These are phyloP conservation scores for Simalia tracyae DNA, from an alignment of 2,797 vertebrate genomes.

Conservation along the genomic window DNA sequence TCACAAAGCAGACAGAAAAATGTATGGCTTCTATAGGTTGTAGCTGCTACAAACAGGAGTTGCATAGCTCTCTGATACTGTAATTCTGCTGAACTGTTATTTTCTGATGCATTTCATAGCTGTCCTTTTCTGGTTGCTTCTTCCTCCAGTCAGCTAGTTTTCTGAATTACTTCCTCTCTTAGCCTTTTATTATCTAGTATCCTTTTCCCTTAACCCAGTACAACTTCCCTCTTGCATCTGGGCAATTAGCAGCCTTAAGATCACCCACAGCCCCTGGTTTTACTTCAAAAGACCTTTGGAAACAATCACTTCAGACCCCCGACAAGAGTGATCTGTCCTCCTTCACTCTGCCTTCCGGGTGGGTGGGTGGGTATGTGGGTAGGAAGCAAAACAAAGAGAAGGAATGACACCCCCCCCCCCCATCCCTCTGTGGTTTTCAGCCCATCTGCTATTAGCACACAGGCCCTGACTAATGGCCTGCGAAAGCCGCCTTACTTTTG, in stretches of 20 bases:
- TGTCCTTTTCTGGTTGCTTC: background rate
- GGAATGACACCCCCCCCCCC: no score
- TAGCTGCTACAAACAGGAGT: background rate
- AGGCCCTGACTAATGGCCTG: background rate
- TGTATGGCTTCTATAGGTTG: background rate
- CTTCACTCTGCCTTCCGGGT: background rate
- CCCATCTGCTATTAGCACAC: background rate
- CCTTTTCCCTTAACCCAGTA: background rate
- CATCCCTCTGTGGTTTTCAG: background rate
- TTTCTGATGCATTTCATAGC: background rate
- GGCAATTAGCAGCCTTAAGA: background rate
- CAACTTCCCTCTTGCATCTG: background rate
- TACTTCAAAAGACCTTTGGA: background rate
- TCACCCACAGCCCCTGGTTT: background rate
- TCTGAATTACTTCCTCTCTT: background rate
- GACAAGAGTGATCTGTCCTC: background rate
- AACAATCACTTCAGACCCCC: background rate
- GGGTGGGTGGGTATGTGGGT: background rate
- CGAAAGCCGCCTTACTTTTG: background rate
- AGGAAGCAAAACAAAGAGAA: background rate
- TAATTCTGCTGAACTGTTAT: background rate
- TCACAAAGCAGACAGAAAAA: background rate
- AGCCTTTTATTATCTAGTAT: background rate
- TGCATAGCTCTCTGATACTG: background rate
- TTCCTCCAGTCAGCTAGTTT: background rate